phyloP scores from a whole-genome alignment of 2,113 vertebrate species.

The Stigmatopora argus region DNA sequence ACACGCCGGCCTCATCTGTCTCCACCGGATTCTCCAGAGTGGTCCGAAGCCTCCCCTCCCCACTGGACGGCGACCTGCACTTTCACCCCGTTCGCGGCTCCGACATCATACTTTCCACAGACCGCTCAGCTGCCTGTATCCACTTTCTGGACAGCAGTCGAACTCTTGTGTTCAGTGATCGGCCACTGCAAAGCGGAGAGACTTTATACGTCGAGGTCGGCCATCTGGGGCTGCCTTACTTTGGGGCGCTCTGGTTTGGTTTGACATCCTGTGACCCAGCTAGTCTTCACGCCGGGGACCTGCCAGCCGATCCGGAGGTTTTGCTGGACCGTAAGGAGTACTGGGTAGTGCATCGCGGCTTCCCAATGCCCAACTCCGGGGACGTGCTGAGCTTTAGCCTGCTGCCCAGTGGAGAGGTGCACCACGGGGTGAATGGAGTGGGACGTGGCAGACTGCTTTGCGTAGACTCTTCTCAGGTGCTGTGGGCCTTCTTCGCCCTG shows the following conservation, averaged over 20 bases:
- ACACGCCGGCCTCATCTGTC: slow-evolving; percentile 50
- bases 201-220: slow-evolving; percentile 90
- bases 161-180: slow-evolving; percentile 91
- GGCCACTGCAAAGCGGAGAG: slow-evolving; percentile 85
- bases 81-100: slow-evolving; percentile 88
- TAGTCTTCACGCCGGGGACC: slow-evolving; percentile 82
- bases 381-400: slow-evolving; percentile 92
- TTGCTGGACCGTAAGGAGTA: slow-evolving; percentile 97
- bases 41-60: slow-evolving; percentile 60
- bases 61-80: slow-evolving; percentile 85
- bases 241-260: slow-evolving; percentile 86
- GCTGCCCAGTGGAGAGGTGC: slow-evolving; percentile 85
- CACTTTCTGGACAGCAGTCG: slow-evolving; percentile 88
- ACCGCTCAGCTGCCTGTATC: slow-evolving; percentile 84
- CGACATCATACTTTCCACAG: slow-evolving; percentile 86
- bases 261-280: slow-evolving; percentile 94
- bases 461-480: slow-evolving; percentile 89
- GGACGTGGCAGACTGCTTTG: slow-evolving; percentile 86
- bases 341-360: slow-evolving; percentile 90
- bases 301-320: slow-evolving; percentile 87
- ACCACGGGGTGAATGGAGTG: slow-evolving; percentile 85
- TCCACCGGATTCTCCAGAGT: slow-evolving; percentile 57
- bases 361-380: slow-evolving; percentile 79
- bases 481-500: slow-evolving; percentile 94
- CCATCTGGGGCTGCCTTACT: slow-evolving; percentile 85